Base-by-base conservation (phyloP, 2,888 invertebrate species). In the Standfussiana lucernea region DNA sequence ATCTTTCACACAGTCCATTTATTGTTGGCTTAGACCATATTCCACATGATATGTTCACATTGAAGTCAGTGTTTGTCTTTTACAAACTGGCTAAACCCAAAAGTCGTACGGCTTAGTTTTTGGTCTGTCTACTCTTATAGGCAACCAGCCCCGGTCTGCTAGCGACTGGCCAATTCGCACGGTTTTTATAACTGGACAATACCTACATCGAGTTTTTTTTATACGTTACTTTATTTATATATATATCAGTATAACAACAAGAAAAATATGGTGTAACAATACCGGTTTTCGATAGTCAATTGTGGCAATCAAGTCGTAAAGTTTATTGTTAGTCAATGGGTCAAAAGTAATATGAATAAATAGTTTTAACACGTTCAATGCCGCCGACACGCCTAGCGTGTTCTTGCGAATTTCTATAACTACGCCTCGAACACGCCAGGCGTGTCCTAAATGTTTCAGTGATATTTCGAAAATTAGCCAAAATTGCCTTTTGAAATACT, bases 221-320 rank as follows among this genome's bases (percentile, higher is more conserved):
- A 5, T 15, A 28, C 13, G 2, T 59, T 32, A 18, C 8, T 59
- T 59, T 59, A 59, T 18, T 56, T n/a, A n/a, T n/a, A n/a, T n/a
- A n/a, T n/a, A n/a, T n/a, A n/a, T n/a, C n/a, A n/a, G n/a, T n/a
- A n/a, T 28, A 45, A 18, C 2, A 78, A 32, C 11, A 42, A 1
- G 15, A 59, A 83, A 77, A 80, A 69, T 56, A 37, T 82, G 32
- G 50, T 66, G 80, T 40, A 82, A 80, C n/a, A 77, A 77, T 45
- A 82, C 83, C 50, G 37, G 83, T 80, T 83, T 40, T 21, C 2
- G 11, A 28, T 45, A 77, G 2, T 45, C 83, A 82, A 69, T 53
- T 66, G 37, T 45, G 50, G 65, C 50, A 66, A 77, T 82, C 35
- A 75, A 50, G n/a, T 50, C 40, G 15, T 28, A 28, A 15, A n/a